Evolutionary conservation across 2,797 vertebrate genomes (phyloP).

Genomic region (Tragopan temminckii): DNA sequence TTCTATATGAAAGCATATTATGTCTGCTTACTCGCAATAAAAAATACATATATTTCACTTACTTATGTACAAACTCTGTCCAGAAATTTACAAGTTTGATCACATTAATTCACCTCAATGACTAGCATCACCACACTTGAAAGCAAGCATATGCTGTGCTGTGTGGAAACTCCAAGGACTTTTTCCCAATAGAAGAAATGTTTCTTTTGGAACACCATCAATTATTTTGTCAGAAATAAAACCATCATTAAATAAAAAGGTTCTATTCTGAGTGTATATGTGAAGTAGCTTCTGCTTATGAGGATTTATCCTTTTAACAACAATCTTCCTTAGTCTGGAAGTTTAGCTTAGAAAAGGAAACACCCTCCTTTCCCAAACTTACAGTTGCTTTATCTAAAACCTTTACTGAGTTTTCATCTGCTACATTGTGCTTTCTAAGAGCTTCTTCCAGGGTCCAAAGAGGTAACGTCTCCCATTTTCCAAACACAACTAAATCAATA

Average conservation of each 20-base stretch:
- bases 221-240: neutral
- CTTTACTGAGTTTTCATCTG: constrained; percentile 96
- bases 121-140: neutral
- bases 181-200: neutral
- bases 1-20: neutral
- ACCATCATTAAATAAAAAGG: neutral
- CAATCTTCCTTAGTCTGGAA: neutral
- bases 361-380: constrained; percentile 63
- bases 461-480: constrained; percentile 96
- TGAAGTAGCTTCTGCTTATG: neutral
- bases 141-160: neutral
- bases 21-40: neutral
- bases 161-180: neutral
- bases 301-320: neutral
- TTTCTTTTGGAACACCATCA: neutral
- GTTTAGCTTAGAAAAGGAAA: neutral
- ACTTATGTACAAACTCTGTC: neutral
- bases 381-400: constrained; percentile 99
- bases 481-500: constrained; percentile 98
- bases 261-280: neutral
- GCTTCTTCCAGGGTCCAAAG: constrained; percentile 98
- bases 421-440: constrained; percentile 93
- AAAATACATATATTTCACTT: neutral
- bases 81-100: neutral
- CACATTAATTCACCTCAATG: neutral